phyloP scores from a whole-genome alignment of 1,140 invertebrate genomes.

The Cardiocondyla obscurior region DNA sequence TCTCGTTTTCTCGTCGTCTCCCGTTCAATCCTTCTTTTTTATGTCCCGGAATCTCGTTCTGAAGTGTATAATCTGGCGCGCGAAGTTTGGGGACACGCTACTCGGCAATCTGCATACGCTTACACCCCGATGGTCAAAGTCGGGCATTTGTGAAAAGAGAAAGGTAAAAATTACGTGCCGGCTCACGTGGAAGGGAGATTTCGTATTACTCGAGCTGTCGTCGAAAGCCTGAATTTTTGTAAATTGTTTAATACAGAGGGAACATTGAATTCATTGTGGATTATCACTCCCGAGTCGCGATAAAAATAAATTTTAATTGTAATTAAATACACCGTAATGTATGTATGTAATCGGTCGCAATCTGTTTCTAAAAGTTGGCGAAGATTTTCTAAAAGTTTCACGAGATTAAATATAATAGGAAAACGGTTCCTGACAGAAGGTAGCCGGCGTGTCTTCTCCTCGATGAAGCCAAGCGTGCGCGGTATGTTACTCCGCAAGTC shows the following conservation, averaged over 20 bases:
- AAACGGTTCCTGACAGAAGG: neutral
- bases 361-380: neutral
- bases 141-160: conserved; percentile 37
- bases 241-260: conserved; percentile 2
- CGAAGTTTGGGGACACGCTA: conserved; percentile 75
- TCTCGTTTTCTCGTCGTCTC: neutral
- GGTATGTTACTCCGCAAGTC: neutral
- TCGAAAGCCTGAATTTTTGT: conserved; percentile 29
- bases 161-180: neutral
- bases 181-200: conserved; percentile 23
- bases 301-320: too few relatives aligned
- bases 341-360: neutral
- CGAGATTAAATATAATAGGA: neutral
- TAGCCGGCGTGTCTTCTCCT: neutral
- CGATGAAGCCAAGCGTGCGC: conserved; percentile 14
- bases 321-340: too few relatives aligned
- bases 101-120: conserved; percentile 77
- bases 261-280: neutral
- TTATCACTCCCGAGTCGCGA: neutral
- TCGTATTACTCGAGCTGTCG: conserved; percentile 58
- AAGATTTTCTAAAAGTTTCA: neutral
- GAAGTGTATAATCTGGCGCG: conserved; percentile 76
- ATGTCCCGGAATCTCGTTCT: conserved; percentile 70
- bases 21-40: conserved; percentile 42
- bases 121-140: conserved; percentile 57